Conservation (phyloP, 2,888 invertebrate species). For the Theretra japonica region DNA sequence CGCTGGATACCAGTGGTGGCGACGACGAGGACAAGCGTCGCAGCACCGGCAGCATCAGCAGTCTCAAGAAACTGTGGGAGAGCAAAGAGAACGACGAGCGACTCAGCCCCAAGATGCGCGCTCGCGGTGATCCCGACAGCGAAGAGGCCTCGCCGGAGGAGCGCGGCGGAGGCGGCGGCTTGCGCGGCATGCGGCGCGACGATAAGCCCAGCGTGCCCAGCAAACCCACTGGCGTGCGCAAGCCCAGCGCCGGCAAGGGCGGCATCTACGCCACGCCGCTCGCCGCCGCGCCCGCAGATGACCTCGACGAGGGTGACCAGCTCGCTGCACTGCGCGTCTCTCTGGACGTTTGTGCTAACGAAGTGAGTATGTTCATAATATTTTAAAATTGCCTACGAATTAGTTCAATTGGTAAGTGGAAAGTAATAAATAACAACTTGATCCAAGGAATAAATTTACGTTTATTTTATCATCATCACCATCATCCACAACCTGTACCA, state of each 20-base stretch:
- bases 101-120: slow-evolving; percentile 86
- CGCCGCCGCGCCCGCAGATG: slow-evolving; percentile 56
- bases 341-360: slow-evolving; percentile 84
- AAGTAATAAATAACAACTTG: too few relatives aligned
- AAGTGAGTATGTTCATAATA: slow-evolving; percentile 53
- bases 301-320: slow-evolving; percentile 67
- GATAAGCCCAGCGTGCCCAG: slow-evolving; percentile 88
- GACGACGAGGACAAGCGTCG: slow-evolving; percentile 94
- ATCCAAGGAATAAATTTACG: too few relatives aligned
- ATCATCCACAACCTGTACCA: too few relatives aligned
- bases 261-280: slow-evolving; percentile 92
- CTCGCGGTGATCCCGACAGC: slow-evolving; percentile 50
- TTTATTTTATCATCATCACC: too few relatives aligned
- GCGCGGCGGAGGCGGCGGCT: slow-evolving; percentile 49
- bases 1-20: slow-evolving; percentile 68
- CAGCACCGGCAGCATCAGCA: slow-evolving; percentile 96
- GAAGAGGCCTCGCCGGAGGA: slow-evolving; percentile 68
- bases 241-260: slow-evolving; percentile 80
- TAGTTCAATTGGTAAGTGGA: background rate
- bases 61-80: slow-evolving; percentile 96
- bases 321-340: slow-evolving; percentile 84
- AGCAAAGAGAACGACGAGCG: slow-evolving; percentile 87
- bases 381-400: too few relatives aligned
- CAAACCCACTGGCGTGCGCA: slow-evolving; percentile 85
- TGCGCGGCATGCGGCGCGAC: slow-evolving; percentile 51